Conservation (phyloP, 30 jellyfish, hydroid and myxozoan species). For the Pelagia noctiluca region DNA sequence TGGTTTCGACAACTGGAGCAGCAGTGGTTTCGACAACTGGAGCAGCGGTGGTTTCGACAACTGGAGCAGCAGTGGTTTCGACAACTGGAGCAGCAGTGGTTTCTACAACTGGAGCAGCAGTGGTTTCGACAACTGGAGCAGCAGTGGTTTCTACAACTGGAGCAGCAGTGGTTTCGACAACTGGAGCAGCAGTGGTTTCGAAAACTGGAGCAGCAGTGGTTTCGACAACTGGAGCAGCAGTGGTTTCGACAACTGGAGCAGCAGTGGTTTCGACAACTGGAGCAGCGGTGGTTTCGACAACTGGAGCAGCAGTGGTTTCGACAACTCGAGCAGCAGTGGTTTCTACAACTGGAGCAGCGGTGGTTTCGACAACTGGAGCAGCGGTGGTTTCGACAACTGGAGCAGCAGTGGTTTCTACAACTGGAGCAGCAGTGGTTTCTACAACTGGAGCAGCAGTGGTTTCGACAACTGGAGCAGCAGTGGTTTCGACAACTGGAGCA, state of each 20-base stretch:
- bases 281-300: constrained; percentile 36
- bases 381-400: constrained; percentile 44
- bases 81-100: constrained; percentile 29
- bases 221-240: constrained; percentile 33
- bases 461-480: constrained; percentile 37
- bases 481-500: constrained; percentile 28
- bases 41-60: constrained; percentile 36
- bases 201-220: constrained; percentile 57
- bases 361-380: constrained; percentile 25
- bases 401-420: constrained; percentile 30
- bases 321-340: constrained; percentile 41
- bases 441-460: constrained; percentile 40
- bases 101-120: neutral
- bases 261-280: constrained; percentile 34
- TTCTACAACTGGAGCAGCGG: constrained; percentile 54
- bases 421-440: constrained; percentile 20
- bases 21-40: constrained; percentile 41
- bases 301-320: constrained; percentile 61
- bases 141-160: constrained; percentile 13
- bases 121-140: constrained; percentile 19
- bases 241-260: constrained; percentile 28
- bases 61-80: constrained; percentile 34
- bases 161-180: constrained; percentile 34
- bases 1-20: constrained; percentile 54
- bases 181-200: constrained; percentile 68